Conservation (phyloP, 53 echinoderm and acorn worm species). For the Holothuria scabra region DNA sequence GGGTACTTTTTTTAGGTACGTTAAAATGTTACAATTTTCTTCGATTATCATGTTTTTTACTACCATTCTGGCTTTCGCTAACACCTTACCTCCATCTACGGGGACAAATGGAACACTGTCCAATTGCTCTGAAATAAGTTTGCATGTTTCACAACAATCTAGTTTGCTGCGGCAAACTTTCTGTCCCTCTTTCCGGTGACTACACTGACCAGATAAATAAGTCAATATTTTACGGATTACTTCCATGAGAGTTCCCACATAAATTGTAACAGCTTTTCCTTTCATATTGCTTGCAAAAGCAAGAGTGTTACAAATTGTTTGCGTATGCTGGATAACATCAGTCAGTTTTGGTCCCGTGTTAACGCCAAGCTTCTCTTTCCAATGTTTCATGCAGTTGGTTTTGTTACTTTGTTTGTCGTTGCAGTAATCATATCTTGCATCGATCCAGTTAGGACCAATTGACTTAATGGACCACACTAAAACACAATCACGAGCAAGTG, state of each 20-base stretch:
- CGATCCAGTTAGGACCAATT: background rate
- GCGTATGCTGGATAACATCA: background rate
- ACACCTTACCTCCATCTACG: background rate
- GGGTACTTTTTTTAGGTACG: slow-evolving; percentile 41
- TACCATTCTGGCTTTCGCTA: slow-evolving; percentile 14
- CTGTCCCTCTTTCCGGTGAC: background rate
- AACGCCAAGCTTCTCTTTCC: slow-evolving; percentile 1
- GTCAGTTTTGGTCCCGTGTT: background rate
- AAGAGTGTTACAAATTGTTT: slow-evolving; percentile 17
- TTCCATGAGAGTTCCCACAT: background rate
- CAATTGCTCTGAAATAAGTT: background rate
- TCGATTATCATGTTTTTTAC: background rate
- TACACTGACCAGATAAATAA: background rate
- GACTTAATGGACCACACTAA: slow-evolving; percentile 8
- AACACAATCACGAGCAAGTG: background rate
- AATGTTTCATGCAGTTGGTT: background rate
- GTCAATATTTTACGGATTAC: background rate
- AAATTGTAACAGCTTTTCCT: background rate
- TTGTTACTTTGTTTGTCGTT: background rate
- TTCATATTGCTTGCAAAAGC: background rate
- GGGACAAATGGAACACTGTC: slow-evolving; percentile 13
- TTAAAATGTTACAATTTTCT: slow-evolving; percentile 24
- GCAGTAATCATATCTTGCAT: too few relatives aligned
- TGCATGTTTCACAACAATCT: slow-evolving; percentile 7
- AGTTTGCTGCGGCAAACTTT: background rate